These are phyloP conservation scores for Noturus placidus DNA, from an alignment of 2,113 vertebrate genomes.

Conservation along the genomic window DNA sequence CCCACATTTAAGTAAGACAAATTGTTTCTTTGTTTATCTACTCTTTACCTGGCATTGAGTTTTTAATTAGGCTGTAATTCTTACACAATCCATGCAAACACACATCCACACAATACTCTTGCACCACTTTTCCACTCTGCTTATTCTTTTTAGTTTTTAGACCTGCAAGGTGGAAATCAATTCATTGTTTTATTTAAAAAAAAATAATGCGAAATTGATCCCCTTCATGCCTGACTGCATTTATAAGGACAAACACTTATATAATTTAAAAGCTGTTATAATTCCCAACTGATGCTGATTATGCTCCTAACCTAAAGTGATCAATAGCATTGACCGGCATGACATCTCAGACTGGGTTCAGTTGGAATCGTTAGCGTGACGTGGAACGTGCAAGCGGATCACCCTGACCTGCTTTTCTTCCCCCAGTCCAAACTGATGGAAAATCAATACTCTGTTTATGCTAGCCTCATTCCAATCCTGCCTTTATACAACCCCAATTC, in stretches of 20 bases:
- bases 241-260: neutral
- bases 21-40: slow-evolving; percentile 45
- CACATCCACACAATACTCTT: neutral
- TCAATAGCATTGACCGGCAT: neutral
- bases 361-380: slow-evolving; percentile 12
- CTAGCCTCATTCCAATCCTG: neutral
- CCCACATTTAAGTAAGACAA: slow-evolving; percentile 33
- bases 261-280: neutral
- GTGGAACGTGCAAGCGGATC: slow-evolving; percentile 1
- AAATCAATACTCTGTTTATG: slow-evolving; percentile 17
- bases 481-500: too few species aligned
- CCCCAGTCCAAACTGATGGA: slow-evolving; percentile 16
- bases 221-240: slow-evolving; percentile 8
- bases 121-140: neutral
- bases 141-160: neutral
- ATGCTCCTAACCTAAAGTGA: neutral
- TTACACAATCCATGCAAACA: neutral
- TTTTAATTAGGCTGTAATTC: slow-evolving; percentile 25
- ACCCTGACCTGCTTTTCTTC: slow-evolving; percentile 37
- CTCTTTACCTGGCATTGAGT: slow-evolving; percentile 31
- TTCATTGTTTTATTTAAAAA: neutral
- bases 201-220: neutral
- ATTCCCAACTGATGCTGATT: neutral
- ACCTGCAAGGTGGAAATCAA: neutral
- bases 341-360: neutral